Percentiles rank a stretch among this genome's conserved stretches.
Conservation (phyloP, 1,140 invertebrate species). For the Tribolium madens region DNA sequence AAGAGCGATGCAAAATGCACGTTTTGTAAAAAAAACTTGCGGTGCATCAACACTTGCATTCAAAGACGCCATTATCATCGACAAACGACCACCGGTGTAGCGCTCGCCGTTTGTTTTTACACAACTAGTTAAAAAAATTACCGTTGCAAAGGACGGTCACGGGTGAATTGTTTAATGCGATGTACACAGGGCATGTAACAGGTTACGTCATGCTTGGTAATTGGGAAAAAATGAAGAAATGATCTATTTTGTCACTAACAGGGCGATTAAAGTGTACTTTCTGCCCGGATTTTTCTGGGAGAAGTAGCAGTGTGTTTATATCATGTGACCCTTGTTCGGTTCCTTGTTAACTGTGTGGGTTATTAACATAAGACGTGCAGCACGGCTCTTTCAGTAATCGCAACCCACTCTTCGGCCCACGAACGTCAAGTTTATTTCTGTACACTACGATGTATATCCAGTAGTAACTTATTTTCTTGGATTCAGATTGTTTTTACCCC, state of each 20-base stretch:
- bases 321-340: slow-evolving; percentile 29
- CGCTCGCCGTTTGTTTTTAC: neutral
- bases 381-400: slow-evolving; percentile 42
- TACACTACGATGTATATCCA: neutral
- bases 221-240: neutral
- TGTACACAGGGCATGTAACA: neutral
- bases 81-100: neutral
- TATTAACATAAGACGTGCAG: slow-evolving; percentile 46
- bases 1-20: slow-evolving; percentile 12
- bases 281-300: neutral
- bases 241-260: neutral
- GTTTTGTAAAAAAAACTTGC: slow-evolving; percentile 7
- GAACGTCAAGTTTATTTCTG: slow-evolving; percentile 40
- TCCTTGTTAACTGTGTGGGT: slow-evolving; percentile 30
- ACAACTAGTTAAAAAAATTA: neutral
- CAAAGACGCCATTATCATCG: slow-evolving; percentile 20
- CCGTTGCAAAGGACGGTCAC: neutral
- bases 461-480: neutral
- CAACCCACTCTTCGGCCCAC: slow-evolving; percentile 35
- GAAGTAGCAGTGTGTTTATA: neutral
- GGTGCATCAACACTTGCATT: neutral
- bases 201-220: neutral
- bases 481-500: neutral
- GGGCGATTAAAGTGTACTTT: neutral
- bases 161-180: neutral